Conservation (phyloP, 1,140 invertebrate species). For the Seison nebaliae region DNA sequence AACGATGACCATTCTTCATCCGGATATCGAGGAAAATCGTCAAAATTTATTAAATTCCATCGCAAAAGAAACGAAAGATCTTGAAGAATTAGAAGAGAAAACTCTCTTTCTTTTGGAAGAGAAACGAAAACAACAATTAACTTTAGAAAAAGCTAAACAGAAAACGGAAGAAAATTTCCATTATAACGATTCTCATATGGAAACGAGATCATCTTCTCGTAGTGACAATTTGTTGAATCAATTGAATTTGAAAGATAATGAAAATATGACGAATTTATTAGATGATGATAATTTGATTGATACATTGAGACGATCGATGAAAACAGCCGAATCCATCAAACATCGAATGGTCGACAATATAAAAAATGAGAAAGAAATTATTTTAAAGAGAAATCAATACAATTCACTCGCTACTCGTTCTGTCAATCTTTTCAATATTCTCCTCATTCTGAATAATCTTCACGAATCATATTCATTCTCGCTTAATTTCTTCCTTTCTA, state of each 20-base stretch:
- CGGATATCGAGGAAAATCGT: conserved; percentile 22
- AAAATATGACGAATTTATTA: conserved; percentile 13
- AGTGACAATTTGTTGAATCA: conserved; percentile 16
- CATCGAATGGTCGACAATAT: conserved; percentile 21
- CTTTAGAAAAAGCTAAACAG: no score
- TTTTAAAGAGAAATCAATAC: conserved; percentile 21
- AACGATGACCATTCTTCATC: conserved; percentile 24
- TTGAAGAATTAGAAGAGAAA: conserved; percentile 24
- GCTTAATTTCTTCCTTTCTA: conserved; percentile 24
- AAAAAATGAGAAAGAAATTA: conserved; percentile 23
- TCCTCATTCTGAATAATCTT: conserved; percentile 23
- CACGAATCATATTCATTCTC: conserved; percentile 30
- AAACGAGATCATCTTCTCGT: conserved; percentile 21
- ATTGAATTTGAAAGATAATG: conserved; percentile 16
- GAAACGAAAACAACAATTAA: no score
- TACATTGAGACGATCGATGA: conserved; percentile 23
- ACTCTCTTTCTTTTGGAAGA: no score
- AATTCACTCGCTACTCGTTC: conserved; percentile 25
- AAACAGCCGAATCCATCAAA: conserved; percentile 21
- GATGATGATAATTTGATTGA: conserved; percentile 25
- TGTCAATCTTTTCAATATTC: conserved; percentile 25
- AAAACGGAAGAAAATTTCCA: no score
- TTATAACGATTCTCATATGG: no score
- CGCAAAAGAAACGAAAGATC: conserved; percentile 19
- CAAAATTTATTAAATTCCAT: conserved; percentile 22